Evolutionary conservation across 2,888 invertebrate species (phyloP), one percentile per base, ranked within the genome.

Genomic region (Lysandra bellargus): DNA sequence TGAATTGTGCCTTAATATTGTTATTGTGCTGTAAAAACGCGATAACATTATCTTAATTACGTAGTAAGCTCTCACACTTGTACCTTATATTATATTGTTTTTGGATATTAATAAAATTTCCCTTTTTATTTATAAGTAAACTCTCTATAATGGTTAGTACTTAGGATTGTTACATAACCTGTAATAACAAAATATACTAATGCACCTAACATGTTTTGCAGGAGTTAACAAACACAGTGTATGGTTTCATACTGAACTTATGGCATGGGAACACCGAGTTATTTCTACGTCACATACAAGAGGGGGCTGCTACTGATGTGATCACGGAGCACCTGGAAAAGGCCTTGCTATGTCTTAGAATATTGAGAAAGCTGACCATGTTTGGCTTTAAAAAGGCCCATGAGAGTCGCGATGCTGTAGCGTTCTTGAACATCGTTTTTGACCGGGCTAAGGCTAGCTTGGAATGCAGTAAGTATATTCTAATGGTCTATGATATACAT

Each of bases 381-480:
- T 97, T 97, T 87, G 99, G 99, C 0, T 97, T 98, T 84, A 96
- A 96, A 84, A 97, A 96, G 83, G 97, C 97, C 1, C 96, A 97
- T 80, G 96, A 97, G 84, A 97, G 96, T 84, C 95, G 95, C 81
- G 96, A 97, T 84, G 97, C 97, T 37, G 96, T 97, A 89, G 95
- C 96, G 1, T 98, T 98, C 88, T 89, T 98, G 79, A 96, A 97
- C 88, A 95, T 97, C 40, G 95, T 98, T 61, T 98, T 98, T 88
- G 97, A 97, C 81, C 94, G 97, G 79, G 96, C 97, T 78, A 97
- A 97, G 88, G 96, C 96, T 61, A 96, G 97, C 85, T 92, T 99
- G 78, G 97, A 97, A 88, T 97, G 97, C 87, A 96, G 98, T 96
- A 95, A 97, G 96, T 97, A 57, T 57, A 53, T 53, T 1, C 2